Base-by-base conservation (phyloP, 2,888 invertebrate genomes). In the Peribatodes rhomboidaria region DNA sequence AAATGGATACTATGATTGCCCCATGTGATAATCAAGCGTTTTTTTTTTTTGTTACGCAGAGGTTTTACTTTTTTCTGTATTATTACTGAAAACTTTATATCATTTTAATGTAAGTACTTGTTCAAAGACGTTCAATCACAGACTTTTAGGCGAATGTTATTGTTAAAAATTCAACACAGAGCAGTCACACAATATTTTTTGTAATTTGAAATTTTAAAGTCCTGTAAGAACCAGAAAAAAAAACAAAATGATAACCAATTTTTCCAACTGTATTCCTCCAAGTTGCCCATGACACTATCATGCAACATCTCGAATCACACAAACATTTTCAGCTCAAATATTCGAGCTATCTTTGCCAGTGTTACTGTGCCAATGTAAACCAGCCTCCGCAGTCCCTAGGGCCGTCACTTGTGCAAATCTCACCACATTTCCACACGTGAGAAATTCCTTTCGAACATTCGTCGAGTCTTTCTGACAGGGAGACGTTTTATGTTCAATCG, bases 401-500 rank as follows among this genome's bases (percentile, higher is more conserved):
- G 77, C 70, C 70, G 72, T 69, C 76, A 80, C 83, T 84, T 83
- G 79, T 79, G 78, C 80, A 83, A 85, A 85, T 84, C 80, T 83
- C 75, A 76, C 81, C 78, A 77, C 83, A 82, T 84, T 83, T 76
- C 75, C 60, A 70, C 73, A 77, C 73, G 81, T 74, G 80, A 77
- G 80, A 75, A 75, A 81, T 81, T 81, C 79, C 78, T 76, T 82
- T 81, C 78, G 75, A 73, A 76, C 76, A 76, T 77, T 75, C 79
- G 76, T 74, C 68, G 79, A 82, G 79, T 82, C 80, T 76, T 80
- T 81, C 75, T 79, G 82, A 77, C 80, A 79, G 77, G 71, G 79
- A 79, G 79, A 82, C 80, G 78, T 83, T 85, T 84, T 85, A 85
- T 83, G 83, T 77, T 82, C 82, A 82, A 84, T 79, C 80, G 78